Percentiles rank a stretch among this genome's conserved stretches.
phyloP scores from a whole-genome alignment of 2,888 invertebrate species.

The Noctua janthe region DNA sequence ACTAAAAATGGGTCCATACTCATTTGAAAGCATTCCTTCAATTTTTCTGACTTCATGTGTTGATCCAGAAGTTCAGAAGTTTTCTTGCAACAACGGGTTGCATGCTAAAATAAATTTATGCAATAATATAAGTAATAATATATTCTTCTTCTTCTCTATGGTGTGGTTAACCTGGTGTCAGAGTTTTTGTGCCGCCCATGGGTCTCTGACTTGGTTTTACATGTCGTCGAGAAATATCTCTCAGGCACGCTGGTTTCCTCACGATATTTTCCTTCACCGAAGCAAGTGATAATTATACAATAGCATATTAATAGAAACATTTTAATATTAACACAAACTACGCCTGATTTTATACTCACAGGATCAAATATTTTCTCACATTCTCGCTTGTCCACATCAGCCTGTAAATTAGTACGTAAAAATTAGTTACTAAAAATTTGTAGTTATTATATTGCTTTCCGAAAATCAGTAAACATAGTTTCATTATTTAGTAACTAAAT shows the following conservation, averaged over 20 bases:
- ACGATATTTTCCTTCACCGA: too few relatives aligned
- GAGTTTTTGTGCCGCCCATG: too few relatives aligned
- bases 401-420: conserved; percentile 24
- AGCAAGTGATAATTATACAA: too few relatives aligned
- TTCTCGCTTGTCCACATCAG: conserved; percentile 16
- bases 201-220: too few relatives aligned
- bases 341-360: conserved; percentile 25
- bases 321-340: not conserved
- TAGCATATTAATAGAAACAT: not conserved
- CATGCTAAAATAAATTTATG: conserved; percentile 13
- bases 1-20: conserved; percentile 34
- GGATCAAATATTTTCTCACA: conserved; percentile 33
- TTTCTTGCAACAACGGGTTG: conserved; percentile 28
- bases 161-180: too few relatives aligned
- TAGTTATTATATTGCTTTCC: not conserved
- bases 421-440: not conserved
- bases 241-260: too few relatives aligned
- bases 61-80: not conserved
- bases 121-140: not conserved
- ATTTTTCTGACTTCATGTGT: not conserved
- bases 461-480: not conserved
- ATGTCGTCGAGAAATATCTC: too few relatives aligned
- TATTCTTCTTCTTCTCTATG: too few relatives aligned
- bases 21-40: conserved; percentile 26
- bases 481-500: not conserved